Evolutionary conservation across 2,113 vertebrate genomes (phyloP).

Genomic region (Dissostichus mawsoni): DNA sequence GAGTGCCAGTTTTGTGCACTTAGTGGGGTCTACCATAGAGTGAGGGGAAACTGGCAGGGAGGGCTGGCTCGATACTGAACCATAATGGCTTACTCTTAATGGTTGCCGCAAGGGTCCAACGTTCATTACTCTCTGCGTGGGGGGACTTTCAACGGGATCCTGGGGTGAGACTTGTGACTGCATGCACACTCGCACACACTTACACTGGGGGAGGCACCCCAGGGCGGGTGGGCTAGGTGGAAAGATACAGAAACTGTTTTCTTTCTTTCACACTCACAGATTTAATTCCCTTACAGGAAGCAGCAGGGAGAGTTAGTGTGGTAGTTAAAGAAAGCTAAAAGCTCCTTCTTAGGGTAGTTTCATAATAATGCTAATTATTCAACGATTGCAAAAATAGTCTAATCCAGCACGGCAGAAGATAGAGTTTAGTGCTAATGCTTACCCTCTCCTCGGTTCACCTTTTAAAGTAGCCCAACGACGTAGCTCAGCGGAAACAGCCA

Average conservation of each 20-base stretch:
- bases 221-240: constrained; percentile 30
- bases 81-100: constrained; percentile 77
- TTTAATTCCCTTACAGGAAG: constrained; percentile 12
- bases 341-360: constrained; percentile 23
- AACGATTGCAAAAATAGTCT: constrained; percentile 16
- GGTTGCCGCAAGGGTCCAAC: constrained; percentile 65
- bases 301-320: background rate
- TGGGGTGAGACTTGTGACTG: constrained; percentile 41
- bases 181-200: constrained; percentile 25
- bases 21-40: constrained; percentile 67
- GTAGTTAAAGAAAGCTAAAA: constrained; percentile 33
- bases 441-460: constrained; percentile 44
- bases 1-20: constrained; percentile 71
- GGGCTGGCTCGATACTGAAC: constrained; percentile 61
- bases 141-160: constrained; percentile 47
- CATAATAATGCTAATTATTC: constrained; percentile 51
- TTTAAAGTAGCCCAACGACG: constrained; percentile 50
- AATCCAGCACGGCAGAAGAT: constrained; percentile 22
- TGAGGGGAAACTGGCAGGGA: constrained; percentile 66
- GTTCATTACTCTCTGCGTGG: constrained; percentile 74
- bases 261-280: constrained; percentile 8
- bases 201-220: constrained; percentile 38
- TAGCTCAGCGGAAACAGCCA: constrained; percentile 60
- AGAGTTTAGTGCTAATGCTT: constrained; percentile 18
- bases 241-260: constrained; percentile 27